These are phyloP conservation scores for Strigamia maritima DNA, from an alignment of 2,888 invertebrate species.

Conservation along the genomic window DNA sequence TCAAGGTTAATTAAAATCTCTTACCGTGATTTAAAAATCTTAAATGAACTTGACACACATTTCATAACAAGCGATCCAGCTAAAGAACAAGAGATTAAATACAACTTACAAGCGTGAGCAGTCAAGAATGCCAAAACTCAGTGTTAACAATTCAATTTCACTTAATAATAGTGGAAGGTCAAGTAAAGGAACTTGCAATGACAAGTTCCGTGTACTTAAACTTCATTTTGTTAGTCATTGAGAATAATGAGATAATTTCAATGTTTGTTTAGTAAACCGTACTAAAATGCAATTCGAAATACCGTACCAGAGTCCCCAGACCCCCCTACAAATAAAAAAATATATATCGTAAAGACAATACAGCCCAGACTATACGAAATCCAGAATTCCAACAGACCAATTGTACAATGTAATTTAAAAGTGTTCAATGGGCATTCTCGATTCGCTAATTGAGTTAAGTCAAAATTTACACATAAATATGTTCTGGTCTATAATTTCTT, in stretches of 20 bases:
- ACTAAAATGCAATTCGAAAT: too few relatives aligned
- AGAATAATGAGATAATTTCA: background rate
- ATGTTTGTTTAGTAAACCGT: too few relatives aligned
- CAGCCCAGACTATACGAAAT: too few relatives aligned
- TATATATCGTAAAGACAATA: too few relatives aligned
- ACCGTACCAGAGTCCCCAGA: too few relatives aligned
- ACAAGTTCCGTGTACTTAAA: background rate
- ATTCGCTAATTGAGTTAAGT: too few relatives aligned
- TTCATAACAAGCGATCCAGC: constrained; percentile 4
- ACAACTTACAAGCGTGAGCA: background rate
- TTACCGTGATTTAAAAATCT: background rate
- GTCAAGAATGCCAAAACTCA: background rate
- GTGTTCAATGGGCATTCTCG: too few relatives aligned
- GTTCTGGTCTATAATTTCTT: too few relatives aligned
- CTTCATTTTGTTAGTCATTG: background rate
- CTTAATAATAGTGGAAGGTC: background rate
- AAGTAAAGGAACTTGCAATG: background rate
- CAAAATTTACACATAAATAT: too few relatives aligned
- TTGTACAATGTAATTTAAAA: too few relatives aligned
- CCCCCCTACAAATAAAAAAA: too few relatives aligned
- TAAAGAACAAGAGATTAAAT: background rate
- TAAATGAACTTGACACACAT: background rate
- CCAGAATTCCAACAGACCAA: too few relatives aligned
- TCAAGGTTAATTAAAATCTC: background rate
- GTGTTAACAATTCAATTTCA: background rate